phyloP scores from a whole-genome alignment of 35 echinoderm and acorn worm genomes.

The Lytechinus variegatus region DNA sequence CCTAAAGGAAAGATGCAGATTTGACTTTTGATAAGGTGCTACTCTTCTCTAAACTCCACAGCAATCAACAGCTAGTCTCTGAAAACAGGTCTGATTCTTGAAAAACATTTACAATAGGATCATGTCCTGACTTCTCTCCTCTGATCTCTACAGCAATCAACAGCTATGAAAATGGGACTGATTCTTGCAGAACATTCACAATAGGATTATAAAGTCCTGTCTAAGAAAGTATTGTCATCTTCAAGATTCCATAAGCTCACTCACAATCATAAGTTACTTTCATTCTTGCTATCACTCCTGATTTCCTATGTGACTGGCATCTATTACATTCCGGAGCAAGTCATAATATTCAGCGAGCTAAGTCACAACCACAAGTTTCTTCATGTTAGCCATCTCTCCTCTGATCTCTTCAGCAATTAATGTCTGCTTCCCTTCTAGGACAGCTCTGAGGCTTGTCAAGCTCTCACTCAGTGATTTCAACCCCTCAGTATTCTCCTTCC shows the following conservation, averaged over 20 bases:
- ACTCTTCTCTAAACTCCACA: too few species aligned
- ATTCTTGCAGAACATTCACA: neutral
- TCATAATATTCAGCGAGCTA: neutral
- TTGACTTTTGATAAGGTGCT: too few species aligned
- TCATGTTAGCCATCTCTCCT: conserved; percentile 36
- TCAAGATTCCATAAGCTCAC: too few species aligned
- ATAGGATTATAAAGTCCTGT: neutral
- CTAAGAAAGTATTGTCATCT: too few species aligned
- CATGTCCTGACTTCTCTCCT: neutral
- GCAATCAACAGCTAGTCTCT: too few species aligned
- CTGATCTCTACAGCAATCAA: neutral
- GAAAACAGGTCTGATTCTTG: too few species aligned
- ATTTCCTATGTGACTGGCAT: too few species aligned
- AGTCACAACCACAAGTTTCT: conserved; percentile 40
- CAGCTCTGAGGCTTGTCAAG: conserved; percentile 28
- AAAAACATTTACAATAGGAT: too few species aligned
- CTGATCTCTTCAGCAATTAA: conserved; percentile 25
- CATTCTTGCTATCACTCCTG: too few species aligned
- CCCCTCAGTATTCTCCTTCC: conserved; percentile 30
- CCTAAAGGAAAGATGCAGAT: too few species aligned
- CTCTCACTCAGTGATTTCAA: conserved; percentile 2
- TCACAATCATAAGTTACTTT: too few species aligned
- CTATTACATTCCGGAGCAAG: neutral
- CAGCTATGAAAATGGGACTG: neutral
- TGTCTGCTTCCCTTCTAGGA: conserved; percentile 38